Evolutionary conservation across 92 coral and sea anemone species (phyloP), one percentile per base, ranked within the genome.

Genomic region (Zoanthus sansibaricus): DNA sequence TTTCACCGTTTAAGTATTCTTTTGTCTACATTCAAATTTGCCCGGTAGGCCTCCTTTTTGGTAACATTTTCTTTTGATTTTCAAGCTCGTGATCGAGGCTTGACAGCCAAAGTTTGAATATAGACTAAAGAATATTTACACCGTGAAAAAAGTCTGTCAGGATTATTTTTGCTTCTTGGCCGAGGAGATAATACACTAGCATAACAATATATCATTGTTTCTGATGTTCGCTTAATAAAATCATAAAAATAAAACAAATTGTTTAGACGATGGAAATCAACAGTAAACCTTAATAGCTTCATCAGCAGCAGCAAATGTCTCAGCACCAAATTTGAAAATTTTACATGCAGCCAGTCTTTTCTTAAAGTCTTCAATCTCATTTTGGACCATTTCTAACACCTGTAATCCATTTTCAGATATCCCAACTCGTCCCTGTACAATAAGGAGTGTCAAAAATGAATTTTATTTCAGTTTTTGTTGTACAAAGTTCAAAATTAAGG

Each of bases 241-340:
- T 71, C 77, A 72, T 72, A 72, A 72, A 25, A 72, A 72, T 33
- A 72, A 72, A 72, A 72, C 76, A 72, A 72, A 72, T 14, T 72
- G 76, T 16, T 33, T 72, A 72, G 11, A 72, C 14, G 77, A 72
- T 72, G 77, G 77, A 45, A 72, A 72, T 10, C 77, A 55, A 4
- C 54, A 42, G 54, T 72, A 72, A 72, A 72, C 44, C 77, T 72
- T 72, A 11, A 71, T 71, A n/a, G 47, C 7, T 8, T 71, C 75
- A 9, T 71, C 48, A 71, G 11, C 75, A 31, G 17, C 49, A 7
- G 75, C 75, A 71, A 71, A 71, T 71, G 49, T 72, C 14, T 45
- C 55, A 44, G 25, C 77, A 72, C 77, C 55, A 45, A 72, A 72
- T 72, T 44, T 72, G 21, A 11, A 72, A 0, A 72, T 15, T 13